Evolutionary conservation across 2,888 invertebrate genomes (phyloP), one percentile per base, ranked within the genome.

Genomic region (Trichopria drosophilae): DNA sequence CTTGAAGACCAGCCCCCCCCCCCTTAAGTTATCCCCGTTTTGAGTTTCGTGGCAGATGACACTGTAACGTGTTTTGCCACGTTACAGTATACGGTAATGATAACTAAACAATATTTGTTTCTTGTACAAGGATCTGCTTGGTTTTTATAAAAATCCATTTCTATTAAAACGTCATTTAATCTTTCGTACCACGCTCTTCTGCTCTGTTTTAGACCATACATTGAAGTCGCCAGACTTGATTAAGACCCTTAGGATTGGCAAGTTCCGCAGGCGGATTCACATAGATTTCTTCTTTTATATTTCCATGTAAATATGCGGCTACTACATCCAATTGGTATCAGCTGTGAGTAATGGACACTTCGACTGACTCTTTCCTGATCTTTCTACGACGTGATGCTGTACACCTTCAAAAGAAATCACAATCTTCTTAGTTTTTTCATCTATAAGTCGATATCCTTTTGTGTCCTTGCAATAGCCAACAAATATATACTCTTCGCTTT

Each of bases 121-220:
- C 50, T 48, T 46, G 61, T 20, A 37, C 61, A 60, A 5, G 57
- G 55, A 5, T 63, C 58, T 7, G 9, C 32, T 20, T n/a, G n/a
- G n/a, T n/a, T n/a, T n/a, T n/a, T n/a, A n/a, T n/a, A n/a, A 5
- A 29, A 4, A 6, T 10, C 2, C 3, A 10, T 29, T 10, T 2
- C 1, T 29, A 13, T 2, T 4, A 29, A 4, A 2, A 10, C 31
- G 6, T 6, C 4, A 29, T 29, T 10, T 10, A 29, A 9, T 29
- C 10, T 6, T 29, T 10, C 13, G 15, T 29, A 13, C 10, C 31
- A 29, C 2, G 6, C 31, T 4, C 10, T 29, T 6, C 31, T 29
- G 10, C 10, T 15, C 6, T 29, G 31, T 15, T 3, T 29, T 10
- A 5, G 10, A 6, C 31, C 31, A 4, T 29, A 29, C 31, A 29